Evolutionary conservation across 2,888 invertebrate species (phyloP), one percentile per base, ranked within the genome.

Genomic region (Abrostola triplasia): DNA sequence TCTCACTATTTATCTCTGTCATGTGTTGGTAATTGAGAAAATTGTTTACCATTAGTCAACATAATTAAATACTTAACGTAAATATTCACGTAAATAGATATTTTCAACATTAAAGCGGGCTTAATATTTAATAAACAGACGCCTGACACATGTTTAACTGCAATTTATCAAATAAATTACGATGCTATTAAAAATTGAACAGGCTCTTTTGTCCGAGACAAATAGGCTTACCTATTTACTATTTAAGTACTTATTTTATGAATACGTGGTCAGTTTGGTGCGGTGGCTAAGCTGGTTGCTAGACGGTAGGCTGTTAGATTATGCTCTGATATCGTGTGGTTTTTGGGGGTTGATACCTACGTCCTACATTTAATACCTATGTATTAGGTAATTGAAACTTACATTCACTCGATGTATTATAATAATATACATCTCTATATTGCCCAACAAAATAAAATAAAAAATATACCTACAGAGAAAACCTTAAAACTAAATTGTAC

Each of bases 181-280:
- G 12, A 37, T 71, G 50, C 53, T 51, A 51, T 51, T 65, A 47
- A n/a, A 40, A n/a, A 44, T 54, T 13, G 0, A 44, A 1, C 36
- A 61, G 69, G 53, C 40, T 35, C 50, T 42, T 37, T 10, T 47
- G 6, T 37, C 10, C 55, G 10, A 37, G 10, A 37, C 36, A n/a
- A 36, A 36, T 48, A n/a, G n/a, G n/a, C 48, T 9, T 13, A 35
- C 11, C 24, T 47, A 47, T 7, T 47, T 47, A 47, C 24, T 13
- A 9, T 13, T 47, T 47, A 13, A 7, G 40, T 40, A 40, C 5
- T 40, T 10, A 40, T 40, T 40, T 10, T 40, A 10, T 40, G 40
- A 9, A 13, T 37, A 8, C 37, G n/a, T 4, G 24, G 36, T 10
- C n/a, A 4, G 0, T 9, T 36, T 9, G 40, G 10, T 10, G 9